Percentiles rank a stretch among this genome's conserved stretches.
Conservation (phyloP, 2,797 vertebrate genomes). For the Spizella passerina region DNA sequence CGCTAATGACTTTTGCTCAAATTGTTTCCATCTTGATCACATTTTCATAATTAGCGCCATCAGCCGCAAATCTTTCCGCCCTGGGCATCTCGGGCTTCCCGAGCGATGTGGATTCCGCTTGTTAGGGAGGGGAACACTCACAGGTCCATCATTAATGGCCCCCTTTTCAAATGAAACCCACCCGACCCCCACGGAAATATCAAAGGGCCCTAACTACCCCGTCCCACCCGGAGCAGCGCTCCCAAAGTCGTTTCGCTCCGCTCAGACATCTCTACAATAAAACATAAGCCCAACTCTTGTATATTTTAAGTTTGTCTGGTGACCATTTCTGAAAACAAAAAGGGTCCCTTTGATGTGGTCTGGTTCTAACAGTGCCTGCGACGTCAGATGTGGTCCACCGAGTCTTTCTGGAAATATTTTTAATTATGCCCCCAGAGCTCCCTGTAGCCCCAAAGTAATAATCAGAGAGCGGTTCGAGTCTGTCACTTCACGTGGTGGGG, state of each 20-base stretch:
- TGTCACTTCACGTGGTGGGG: conserved; percentile 25
- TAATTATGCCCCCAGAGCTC: conserved; percentile 86
- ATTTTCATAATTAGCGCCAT: conserved; percentile 92
- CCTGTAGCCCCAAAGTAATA: conserved; percentile 73
- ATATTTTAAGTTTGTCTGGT: conserved; percentile 82
- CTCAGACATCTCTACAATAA: conserved; percentile 76
- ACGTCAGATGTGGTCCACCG: conserved; percentile 87
- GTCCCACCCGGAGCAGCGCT: neutral
- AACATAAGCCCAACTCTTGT: conserved; percentile 74
- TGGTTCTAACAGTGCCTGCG: conserved; percentile 82
- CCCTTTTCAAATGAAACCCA: conserved; percentile 34
- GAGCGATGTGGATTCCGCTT: neutral
- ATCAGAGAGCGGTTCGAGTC: conserved; percentile 74
- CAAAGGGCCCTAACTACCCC: conserved; percentile 23
- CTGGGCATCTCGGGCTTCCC: conserved; percentile 81
- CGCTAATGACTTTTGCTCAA: conserved; percentile 87
- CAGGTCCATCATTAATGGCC: conserved; percentile 32
- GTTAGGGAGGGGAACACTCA: neutral
- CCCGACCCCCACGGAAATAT: conserved; percentile 33
- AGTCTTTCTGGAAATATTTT: conserved; percentile 88
- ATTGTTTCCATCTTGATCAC: conserved; percentile 91
- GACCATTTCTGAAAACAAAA: conserved; percentile 73
- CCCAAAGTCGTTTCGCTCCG: neutral
- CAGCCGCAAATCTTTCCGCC: conserved; percentile 89
- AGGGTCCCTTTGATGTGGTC: conserved; percentile 86